These are phyloP conservation scores for Coracias cyanogaster DNA, from an alignment of 2,797 vertebrate genomes.

Conservation along the genomic window DNA sequence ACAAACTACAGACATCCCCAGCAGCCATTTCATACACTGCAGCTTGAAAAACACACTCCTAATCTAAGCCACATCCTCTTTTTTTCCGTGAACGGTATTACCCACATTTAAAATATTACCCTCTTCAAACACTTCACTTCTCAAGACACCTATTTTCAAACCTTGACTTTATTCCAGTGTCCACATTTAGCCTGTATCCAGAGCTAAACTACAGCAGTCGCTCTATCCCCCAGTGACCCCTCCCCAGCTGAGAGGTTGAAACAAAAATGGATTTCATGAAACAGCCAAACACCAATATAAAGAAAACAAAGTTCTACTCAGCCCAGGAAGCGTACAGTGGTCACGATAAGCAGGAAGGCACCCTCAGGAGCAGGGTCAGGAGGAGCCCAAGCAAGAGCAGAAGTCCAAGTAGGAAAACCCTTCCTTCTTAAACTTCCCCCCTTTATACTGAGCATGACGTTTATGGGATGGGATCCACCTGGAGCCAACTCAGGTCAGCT, in stretches of 20 bases:
- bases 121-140: not conserved
- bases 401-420: not conserved
- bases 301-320: not conserved
- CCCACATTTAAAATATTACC: not conserved
- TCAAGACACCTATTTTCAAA: not conserved
- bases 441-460: not conserved
- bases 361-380: not conserved
- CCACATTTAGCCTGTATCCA: not conserved
- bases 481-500: not conserved
- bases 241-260: not conserved
- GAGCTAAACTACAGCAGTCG: not conserved
- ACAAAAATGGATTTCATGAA: not conserved
- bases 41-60: not conserved
- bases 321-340: not conserved
- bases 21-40: not conserved
- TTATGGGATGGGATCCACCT: not conserved
- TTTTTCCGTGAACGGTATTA: not conserved
- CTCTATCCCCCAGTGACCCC: not conserved
- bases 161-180: not conserved
- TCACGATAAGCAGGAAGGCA: not conserved
- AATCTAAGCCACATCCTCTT: not conserved
- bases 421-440: not conserved
- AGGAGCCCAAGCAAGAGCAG: not conserved
- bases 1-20: not conserved
- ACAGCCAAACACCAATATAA: not conserved